Evolutionary conservation across 1,140 invertebrate genomes (phyloP), one percentile per base, ranked within the genome.

Genomic region (Drosophila tropicalis): DNA sequence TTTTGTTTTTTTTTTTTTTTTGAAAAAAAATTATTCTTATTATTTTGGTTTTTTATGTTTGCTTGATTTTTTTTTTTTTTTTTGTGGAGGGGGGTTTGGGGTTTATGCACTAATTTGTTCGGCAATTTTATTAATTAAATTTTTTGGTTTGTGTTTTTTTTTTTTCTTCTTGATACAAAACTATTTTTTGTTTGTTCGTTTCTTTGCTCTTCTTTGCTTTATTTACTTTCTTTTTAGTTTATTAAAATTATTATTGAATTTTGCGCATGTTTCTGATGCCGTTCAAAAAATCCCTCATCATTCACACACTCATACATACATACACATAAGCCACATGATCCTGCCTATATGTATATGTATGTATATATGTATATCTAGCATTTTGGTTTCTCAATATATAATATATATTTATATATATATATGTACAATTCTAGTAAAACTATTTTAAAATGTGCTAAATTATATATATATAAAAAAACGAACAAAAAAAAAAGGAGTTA

Each of bases 201-300:
- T 51, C n/a, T 71, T 39, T 56, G 29, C 12, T 36, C 10, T 36
- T 36, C 10, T 36, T 12, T 9, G 7, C 12, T 36, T 36, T 71
- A 62, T 40, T 62, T 67, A 36, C 44, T 36, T n/a, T 62, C 44
- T 67, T 34, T 47, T 64, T 61, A 19, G 51, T 61, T 29, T 56
- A 68, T 86, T 87, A 76, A 82, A 86, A 86, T 87, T 86, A 86
- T 86, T 86, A 87, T 86, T 82, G 82, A 76, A 82, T 86, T 72
- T 67, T 66, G 77, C 77, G 81, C 73, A 58, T 70, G 44, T 62
- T 72, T 68, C 60, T 47, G 72, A 56, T 36, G 44, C 80, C 80
- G 55, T 69, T 73, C 41, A 71, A 76, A 76, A 57, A 58, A 29
- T 29, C 29, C 29, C 5, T 51, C 44, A 58, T 76, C 74, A 47